Evolutionary conservation across 2,797 vertebrate species (phyloP).

Genomic region (Cheirogaleus major): DNA sequence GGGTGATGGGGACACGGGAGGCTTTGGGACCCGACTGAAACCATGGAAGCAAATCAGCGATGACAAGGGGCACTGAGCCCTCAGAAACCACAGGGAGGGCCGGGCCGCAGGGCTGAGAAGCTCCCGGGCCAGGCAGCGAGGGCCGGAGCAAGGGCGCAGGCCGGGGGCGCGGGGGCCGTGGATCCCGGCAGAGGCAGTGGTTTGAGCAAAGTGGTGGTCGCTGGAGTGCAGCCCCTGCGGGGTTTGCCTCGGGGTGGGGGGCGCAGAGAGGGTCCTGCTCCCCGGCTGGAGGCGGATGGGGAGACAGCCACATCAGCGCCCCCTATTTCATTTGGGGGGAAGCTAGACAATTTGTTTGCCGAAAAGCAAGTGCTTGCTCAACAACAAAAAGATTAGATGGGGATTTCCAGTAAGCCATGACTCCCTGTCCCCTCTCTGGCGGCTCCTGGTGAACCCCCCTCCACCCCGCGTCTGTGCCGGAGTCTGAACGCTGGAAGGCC

Average conservation of each 20-base stretch:
- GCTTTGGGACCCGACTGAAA: neutral
- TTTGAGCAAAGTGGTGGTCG: neutral
- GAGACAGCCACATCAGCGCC: neutral
- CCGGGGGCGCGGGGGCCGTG: fast-evolving
- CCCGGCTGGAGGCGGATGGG: neutral
- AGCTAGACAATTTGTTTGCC: conserved; percentile 52
- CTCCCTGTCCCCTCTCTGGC: conserved; percentile 25
- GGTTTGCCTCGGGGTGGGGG: neutral
- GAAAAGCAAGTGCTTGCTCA: conserved; percentile 1
- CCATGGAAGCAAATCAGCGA: neutral
- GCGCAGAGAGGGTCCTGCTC: neutral
- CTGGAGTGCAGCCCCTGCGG: neutral
- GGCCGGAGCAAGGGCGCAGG: no score
- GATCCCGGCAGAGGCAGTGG: neutral
- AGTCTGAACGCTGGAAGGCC: neutral
- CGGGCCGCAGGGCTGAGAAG: no score
- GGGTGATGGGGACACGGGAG: neutral
- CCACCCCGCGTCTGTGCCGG: neutral
- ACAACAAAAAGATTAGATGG: conserved; percentile 20
- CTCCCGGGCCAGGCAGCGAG: neutral
- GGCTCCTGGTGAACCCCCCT: conserved; percentile 49
- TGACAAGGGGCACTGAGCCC: fast-evolving
- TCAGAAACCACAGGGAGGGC: no score
- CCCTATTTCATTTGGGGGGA: neutral
- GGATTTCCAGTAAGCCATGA: conserved; percentile 61